Conservation (phyloP, 1,140 invertebrate genomes). For the Hetaerina americana region DNA sequence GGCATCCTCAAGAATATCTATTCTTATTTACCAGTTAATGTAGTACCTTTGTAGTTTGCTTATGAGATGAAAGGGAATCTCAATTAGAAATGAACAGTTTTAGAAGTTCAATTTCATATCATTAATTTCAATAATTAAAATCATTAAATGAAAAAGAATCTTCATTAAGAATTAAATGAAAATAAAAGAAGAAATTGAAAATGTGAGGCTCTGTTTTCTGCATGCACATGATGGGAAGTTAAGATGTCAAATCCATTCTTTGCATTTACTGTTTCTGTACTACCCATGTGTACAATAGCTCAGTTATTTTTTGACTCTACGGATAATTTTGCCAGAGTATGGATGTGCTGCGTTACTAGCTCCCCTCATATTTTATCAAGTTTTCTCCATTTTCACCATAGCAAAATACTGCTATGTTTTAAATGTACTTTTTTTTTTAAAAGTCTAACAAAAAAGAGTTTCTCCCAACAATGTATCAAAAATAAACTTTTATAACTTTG, state of each 20-base stretch:
- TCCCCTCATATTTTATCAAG: background rate
- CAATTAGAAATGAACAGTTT: background rate
- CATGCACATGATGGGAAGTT: background rate
- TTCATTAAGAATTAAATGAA: no score
- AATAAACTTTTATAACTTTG: slow-evolving; percentile 34
- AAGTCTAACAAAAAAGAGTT: slow-evolving; percentile 13
- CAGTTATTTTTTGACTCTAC: background rate
- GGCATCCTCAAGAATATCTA: background rate
- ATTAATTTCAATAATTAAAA: background rate
- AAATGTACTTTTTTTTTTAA: slow-evolving; percentile 1
- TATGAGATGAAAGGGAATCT: background rate
- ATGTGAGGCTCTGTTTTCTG: background rate
- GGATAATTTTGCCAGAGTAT: background rate
- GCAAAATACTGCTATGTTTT: background rate
- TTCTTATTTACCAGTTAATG: background rate
- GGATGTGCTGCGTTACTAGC: background rate
- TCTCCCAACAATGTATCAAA: slow-evolving; percentile 38
- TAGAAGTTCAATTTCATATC: background rate
- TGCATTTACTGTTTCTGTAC: background rate
- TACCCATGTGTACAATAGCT: background rate
- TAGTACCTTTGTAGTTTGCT: background rate
- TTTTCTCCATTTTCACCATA: background rate
- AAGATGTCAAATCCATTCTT: background rate
- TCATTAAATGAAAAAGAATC: background rate
- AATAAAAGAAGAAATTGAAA: background rate